These are phyloP conservation scores for Eulemur mongoz DNA, from an alignment of 2,797 vertebrate species.

Conservation along the genomic window DNA sequence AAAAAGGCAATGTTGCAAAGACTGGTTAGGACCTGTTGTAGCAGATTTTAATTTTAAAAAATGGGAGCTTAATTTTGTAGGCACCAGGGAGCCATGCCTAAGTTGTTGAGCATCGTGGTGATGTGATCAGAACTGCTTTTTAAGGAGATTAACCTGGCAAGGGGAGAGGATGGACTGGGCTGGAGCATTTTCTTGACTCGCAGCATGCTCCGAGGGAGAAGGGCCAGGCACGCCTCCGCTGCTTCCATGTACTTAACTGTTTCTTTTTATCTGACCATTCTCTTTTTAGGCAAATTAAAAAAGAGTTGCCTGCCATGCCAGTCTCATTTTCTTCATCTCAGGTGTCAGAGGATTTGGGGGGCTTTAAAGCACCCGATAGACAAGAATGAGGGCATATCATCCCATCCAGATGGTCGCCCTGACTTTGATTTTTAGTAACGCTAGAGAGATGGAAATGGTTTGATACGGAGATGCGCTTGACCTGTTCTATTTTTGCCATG, in stretches of 20 bases:
- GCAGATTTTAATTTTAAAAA: constrained; percentile 37
- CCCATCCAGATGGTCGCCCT: neutral
- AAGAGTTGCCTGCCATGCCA: neutral
- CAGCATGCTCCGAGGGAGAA: neutral
- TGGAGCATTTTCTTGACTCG: neutral
- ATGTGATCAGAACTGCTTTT: constrained; percentile 26
- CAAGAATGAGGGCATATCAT: constrained; percentile 3
- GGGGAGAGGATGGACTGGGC: neutral
- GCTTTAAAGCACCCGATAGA: constrained; percentile 41
- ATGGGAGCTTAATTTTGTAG: constrained; percentile 31
- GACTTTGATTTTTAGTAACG: constrained; percentile 32
- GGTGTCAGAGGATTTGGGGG: neutral
- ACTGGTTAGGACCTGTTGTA: neutral
- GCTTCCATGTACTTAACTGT: neutral
- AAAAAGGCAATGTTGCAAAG: neutral
- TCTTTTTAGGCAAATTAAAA: constrained; percentile 11
- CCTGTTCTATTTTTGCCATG: constrained; percentile 61
- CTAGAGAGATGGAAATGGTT: constrained; percentile 49
- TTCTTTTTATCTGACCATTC: constrained; percentile 19
- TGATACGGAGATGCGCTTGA: constrained; percentile 41
- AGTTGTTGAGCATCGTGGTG: neutral
- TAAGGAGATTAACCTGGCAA: neutral
- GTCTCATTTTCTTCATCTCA: constrained; percentile 34
- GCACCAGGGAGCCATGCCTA: neutral
- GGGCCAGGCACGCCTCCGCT: neutral